Conservation (phyloP, 1,140 invertebrate genomes). For the Lerema accius region DNA sequence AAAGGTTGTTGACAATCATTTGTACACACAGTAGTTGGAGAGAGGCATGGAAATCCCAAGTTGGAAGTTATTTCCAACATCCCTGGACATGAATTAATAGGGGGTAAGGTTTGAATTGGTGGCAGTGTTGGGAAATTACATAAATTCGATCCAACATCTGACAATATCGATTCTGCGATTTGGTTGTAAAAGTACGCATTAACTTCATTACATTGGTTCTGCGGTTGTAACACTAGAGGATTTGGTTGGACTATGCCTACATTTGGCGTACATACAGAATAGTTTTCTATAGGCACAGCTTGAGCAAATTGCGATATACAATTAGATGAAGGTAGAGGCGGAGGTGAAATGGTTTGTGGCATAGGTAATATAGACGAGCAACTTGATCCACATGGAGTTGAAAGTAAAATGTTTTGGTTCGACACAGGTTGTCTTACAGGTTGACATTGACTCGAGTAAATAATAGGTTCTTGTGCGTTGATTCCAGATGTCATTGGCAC, state of each 20-base stretch:
- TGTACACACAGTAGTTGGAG: conserved; percentile 7
- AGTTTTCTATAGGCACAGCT: conserved; percentile 31
- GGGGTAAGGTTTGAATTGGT: conserved; percentile 18
- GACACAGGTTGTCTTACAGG: not conserved
- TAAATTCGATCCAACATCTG: conserved; percentile 7
- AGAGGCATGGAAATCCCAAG: not conserved
- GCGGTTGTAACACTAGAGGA: conserved; percentile 31
- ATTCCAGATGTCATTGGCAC: conserved; percentile 15
- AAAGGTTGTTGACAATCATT: conserved; percentile 36
- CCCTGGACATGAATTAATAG: conserved; percentile 23
- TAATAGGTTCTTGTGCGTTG: conserved; percentile 4
- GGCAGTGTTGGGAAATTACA: conserved; percentile 33
- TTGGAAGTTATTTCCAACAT: conserved; percentile 15
- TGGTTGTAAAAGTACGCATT: conserved; percentile 16
- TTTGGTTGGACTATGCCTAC: conserved; percentile 21
- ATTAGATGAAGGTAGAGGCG: conserved; percentile 6
- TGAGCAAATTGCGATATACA: conserved; percentile 27
- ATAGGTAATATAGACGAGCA: not conserved
- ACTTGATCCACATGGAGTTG: conserved; percentile 8
- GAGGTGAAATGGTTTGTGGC: conserved; percentile 9
- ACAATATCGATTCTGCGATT: conserved; percentile 9
- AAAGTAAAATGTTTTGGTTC: conserved; percentile 6
- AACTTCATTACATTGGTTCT: conserved; percentile 24
- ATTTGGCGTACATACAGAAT: conserved; percentile 16
- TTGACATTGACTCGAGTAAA: conserved; percentile 7